These are phyloP conservation scores for Macrostomum lignano DNA, from an alignment of 1,140 invertebrate species.

Conservation along the genomic window DNA sequence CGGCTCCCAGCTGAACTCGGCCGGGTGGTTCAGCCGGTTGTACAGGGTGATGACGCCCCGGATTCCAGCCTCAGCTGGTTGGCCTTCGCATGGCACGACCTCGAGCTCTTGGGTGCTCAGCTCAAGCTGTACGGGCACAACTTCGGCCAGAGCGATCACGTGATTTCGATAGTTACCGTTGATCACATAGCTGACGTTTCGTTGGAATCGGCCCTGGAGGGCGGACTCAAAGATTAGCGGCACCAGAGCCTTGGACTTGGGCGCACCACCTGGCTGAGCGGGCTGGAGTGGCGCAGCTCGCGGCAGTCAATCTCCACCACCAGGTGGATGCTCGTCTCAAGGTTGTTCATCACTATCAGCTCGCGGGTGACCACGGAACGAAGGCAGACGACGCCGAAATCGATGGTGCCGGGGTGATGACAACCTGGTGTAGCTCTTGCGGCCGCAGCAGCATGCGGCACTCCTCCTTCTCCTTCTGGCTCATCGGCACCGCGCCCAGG, in stretches of 20 bases:
- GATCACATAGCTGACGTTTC: no score
- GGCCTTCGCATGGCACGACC: no score
- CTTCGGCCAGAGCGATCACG: no score
- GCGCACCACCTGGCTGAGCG: slow-evolving; percentile 22
- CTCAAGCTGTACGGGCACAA: no score
- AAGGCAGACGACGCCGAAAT: slow-evolving; percentile 24
- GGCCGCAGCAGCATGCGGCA: slow-evolving; percentile 17
- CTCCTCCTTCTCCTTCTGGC: slow-evolving; percentile 16
- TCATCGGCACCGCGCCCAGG: slow-evolving; percentile 20
- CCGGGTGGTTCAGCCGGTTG: no score
- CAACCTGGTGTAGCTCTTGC: slow-evolving; percentile 20
- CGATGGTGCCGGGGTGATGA: slow-evolving; percentile 20
- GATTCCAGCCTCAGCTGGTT: no score
- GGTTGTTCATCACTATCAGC: slow-evolving; percentile 22
- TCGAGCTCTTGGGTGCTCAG: no score
- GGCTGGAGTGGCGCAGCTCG: slow-evolving; percentile 24
- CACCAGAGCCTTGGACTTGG: slow-evolving; percentile 19
- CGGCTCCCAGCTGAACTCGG: no score
- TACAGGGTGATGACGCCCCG: no score
- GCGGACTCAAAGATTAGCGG: slow-evolving; percentile 26
- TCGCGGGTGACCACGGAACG: slow-evolving; percentile 16
- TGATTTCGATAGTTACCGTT: no score
- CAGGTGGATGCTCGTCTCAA: slow-evolving; percentile 18
- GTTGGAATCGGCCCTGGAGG: slow-evolving; percentile 21
- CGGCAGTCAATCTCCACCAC: slow-evolving; percentile 19